Evolutionary conservation across 2,797 vertebrate species (phyloP), one percentile per base, ranked within the genome.

Genomic region (Thalassophryne amazonica): DNA sequence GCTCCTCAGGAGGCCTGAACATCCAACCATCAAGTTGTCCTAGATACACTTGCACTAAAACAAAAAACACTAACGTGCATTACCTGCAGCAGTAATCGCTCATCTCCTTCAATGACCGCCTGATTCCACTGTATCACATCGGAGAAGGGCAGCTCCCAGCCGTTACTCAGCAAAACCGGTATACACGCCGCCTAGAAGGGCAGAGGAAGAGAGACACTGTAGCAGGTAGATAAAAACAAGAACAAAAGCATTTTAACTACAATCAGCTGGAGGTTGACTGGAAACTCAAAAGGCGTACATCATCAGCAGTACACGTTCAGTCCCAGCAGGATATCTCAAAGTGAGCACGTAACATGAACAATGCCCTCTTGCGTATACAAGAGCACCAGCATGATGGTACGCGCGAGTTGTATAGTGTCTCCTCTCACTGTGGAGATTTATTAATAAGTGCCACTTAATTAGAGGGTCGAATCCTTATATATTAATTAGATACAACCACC

Each of bases 91-190:
- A 93, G 84, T 14, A 96, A 87, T 49, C 91, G 79, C 83, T 98
- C 89, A 0, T 93, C 95, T 49, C 92, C 93, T 62, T 95, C 75
- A 0, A 98, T 86, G 28, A 93, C 92, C 0, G 95, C 93, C 81
- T 93, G 95, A 82, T 93, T 92, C 96, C 96, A 98, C 72, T 98
- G 93, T 29, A 98, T 94, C 79, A 90, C 94, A 28, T 98, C 96
- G 0, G 95, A 92, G 59, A 98, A 98, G 2, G 96, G 96, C 82
- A 98, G 86, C 87, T 97, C 94, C 96, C 95, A 98, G 14, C 88
- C 92, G 0, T 95, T 95, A 13, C 95, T 98, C 82, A 98, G 93
- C 78, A 98, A 87, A 78, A 98, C 95, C 0, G 96, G 96, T 73
- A 98, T 90, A 50, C 96, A 98, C 36, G 94, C 95, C 0, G 96